Evolutionary conservation across 2,888 invertebrate species (phyloP), one percentile per base, ranked within the genome.

Genomic region (Drosophila trichaetosa): DNA sequence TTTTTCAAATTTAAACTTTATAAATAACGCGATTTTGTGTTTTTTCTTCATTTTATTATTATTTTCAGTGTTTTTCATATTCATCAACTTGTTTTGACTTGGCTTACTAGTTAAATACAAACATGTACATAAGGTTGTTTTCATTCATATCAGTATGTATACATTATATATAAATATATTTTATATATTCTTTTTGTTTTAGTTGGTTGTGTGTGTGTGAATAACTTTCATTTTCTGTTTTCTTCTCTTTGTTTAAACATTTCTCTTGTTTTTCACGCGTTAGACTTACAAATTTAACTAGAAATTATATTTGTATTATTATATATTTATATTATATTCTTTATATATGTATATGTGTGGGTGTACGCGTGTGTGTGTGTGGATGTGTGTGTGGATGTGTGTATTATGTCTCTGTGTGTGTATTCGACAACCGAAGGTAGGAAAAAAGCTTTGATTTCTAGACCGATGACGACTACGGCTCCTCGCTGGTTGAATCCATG

Each of bases 61-160:
- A 46, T 46, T 24, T 46, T 24, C 16, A 24, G 46, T 46, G 46
- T 46, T 46, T 46, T 24, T 16, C 16, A 46, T 27, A 16, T 24
- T 24, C 27, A 24, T 78, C 56, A 69, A 72, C 72, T 62, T 61
- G 42, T 69, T 70, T 85, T 84, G 80, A 85, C 83, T 87, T 88
- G 82, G 86, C 83, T 83, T 87, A 85, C 51, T 61, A 78, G 69
- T 75, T 82, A 87, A 77, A 79, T 82, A 85, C 79, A 85, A 83
- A 80, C 79, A 87, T 85, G 65, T 87, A 84, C 85, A 84, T 69
- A 75, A 73, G 66, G 34, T 68, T 56, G 5, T 29, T 31, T 13
- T 40, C 48, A n/a, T 61, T 52, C 21, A 53, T 69, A 68, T 59
- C 63, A 57, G 21, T 73, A 61, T 75, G 74, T 79, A 79, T 81